These are phyloP conservation scores for Gasteruption jaculator DNA, from an alignment of 2,888 invertebrate species.

Conservation along the genomic window DNA sequence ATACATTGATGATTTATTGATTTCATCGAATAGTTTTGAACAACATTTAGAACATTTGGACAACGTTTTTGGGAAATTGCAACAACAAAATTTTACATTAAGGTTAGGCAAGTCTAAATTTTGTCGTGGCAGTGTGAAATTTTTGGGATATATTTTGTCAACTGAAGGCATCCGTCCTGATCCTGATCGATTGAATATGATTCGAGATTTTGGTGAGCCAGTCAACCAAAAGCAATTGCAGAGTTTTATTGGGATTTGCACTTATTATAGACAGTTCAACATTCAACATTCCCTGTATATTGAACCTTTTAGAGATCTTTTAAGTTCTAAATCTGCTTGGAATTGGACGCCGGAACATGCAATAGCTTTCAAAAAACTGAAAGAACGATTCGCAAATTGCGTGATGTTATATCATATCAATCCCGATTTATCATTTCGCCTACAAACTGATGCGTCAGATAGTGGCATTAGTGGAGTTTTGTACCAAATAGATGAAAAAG, in stretches of 20 bases:
- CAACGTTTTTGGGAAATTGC: slow-evolving; percentile 21
- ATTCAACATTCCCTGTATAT: slow-evolving; percentile 7
- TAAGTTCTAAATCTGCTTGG: slow-evolving; percentile 9
- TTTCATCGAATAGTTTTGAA: slow-evolving; percentile 26
- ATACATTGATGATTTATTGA: slow-evolving; percentile 35
- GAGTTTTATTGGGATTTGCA: slow-evolving; percentile 19
- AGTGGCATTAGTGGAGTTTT: slow-evolving; percentile 20
- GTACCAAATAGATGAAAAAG: slow-evolving; percentile 9
- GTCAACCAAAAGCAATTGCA: slow-evolving; percentile 26
- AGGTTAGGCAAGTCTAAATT: slow-evolving; percentile 29
- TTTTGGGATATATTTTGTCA: slow-evolving; percentile 12
- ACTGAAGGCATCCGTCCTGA: slow-evolving; percentile 8
- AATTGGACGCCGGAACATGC: slow-evolving; percentile 9
- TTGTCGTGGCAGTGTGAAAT: slow-evolving; percentile 9
- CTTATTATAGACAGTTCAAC: slow-evolving; percentile 13
- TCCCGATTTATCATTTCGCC: slow-evolving; percentile 7
- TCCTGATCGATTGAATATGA: slow-evolving; percentile 20
- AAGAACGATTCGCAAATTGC: slow-evolving; percentile 6
- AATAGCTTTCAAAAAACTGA: slow-evolving; percentile 10
- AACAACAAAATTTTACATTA: slow-evolving; percentile 25
- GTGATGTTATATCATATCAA: slow-evolving; percentile 9
- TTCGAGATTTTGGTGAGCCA: slow-evolving; percentile 25
- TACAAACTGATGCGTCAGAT: slow-evolving; percentile 19
- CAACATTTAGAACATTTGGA: slow-evolving; percentile 22
- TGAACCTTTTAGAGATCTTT: slow-evolving; percentile 12